Conservation (phyloP, 2,113 vertebrate species). For the Megaptera novaeangliae region DNA sequence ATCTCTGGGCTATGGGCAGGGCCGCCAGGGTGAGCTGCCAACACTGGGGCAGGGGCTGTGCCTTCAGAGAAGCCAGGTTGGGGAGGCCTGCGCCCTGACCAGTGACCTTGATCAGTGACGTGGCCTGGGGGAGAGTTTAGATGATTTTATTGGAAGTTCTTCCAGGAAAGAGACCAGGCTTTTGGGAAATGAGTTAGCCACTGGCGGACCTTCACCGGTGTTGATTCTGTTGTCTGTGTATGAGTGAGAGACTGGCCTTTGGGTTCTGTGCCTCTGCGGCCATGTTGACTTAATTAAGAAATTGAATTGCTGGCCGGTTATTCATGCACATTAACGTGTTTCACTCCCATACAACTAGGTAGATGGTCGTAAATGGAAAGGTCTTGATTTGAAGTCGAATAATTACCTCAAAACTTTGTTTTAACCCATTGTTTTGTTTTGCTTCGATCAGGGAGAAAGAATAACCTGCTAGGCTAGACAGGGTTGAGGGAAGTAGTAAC, state of each 20-base stretch:
- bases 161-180: not conserved
- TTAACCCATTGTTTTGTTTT: not conserved
- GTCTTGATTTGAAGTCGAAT: not conserved
- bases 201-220: not conserved
- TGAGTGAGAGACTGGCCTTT: not conserved
- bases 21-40: not conserved
- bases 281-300: not conserved
- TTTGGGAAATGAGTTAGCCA: not conserved
- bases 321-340: rapidly evolving
- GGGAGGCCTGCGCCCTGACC: not conserved
- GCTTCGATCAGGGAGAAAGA: not conserved
- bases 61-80: not conserved
- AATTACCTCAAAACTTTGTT: not conserved
- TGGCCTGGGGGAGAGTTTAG: not conserved
- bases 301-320: not conserved
- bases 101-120: too few species aligned
- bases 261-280: not conserved
- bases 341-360: not conserved
- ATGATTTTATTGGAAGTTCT: not conserved
- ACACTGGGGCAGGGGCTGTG: not conserved
- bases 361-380: too few species aligned
- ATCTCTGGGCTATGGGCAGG: not conserved
- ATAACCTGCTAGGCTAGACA: not conserved
- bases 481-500: not conserved
- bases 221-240: rapidly evolving